phyloP scores from a whole-genome alignment of 1,140 invertebrate genomes.

The Drosophila persimilis region DNA sequence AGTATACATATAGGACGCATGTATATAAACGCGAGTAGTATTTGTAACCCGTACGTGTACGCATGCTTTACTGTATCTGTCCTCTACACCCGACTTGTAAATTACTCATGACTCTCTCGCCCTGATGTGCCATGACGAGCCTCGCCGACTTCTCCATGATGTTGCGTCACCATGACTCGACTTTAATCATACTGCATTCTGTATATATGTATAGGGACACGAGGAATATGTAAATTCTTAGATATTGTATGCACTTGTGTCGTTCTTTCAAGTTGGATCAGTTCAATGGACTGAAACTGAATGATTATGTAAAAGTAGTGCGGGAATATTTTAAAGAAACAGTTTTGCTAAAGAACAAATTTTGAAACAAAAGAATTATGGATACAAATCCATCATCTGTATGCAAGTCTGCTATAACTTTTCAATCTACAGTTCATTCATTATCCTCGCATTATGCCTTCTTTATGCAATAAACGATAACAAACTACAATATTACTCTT shows the following conservation, averaged over 20 bases:
- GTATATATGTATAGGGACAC: background rate
- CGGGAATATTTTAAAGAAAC: background rate
- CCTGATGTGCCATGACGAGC: conserved; percentile 38
- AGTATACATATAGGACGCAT: background rate
- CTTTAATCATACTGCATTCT: conserved; percentile 23
- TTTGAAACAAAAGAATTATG: conserved; percentile 4
- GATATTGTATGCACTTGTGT: conserved; percentile 2
- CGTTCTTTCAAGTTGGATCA: conserved; percentile 26
- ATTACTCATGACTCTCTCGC: conserved; percentile 36
- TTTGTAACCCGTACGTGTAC: background rate
- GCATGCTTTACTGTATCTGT: conserved; percentile 6
- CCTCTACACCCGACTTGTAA: background rate
- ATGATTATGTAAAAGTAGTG: conserved; percentile 11
- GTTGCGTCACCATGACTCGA: conserved; percentile 44
- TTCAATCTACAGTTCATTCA: too few relatives aligned
- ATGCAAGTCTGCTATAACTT: too few relatives aligned
- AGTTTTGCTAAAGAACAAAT: too few relatives aligned
- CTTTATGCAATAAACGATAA: too few relatives aligned
- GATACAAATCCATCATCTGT: too few relatives aligned
- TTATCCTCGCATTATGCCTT: too few relatives aligned
- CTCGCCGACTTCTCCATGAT: conserved; percentile 32
- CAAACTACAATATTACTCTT: too few relatives aligned
- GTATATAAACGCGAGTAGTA: background rate
- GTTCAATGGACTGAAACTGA: conserved; percentile 38
- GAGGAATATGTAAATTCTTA: background rate